Base-by-base conservation (phyloP, 2,113 vertebrate species). In the Crotalus horridus region DNA sequence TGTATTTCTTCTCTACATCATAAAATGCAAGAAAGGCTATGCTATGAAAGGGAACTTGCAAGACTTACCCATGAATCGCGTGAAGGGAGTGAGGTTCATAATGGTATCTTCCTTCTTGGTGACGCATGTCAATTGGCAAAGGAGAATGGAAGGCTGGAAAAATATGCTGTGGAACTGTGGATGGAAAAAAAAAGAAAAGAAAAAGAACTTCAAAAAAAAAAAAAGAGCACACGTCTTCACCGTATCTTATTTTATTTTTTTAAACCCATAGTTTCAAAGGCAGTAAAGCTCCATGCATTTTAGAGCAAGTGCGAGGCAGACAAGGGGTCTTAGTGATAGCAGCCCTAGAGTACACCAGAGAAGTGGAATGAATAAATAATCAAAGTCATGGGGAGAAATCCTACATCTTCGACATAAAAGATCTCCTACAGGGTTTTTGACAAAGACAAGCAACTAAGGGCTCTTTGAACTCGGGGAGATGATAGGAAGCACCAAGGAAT, bases 61-160 rank as follows among this genome's bases (percentile, higher is more conserved):
- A 93, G 85, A 98, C 99, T 98, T 98, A 99, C 99, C 99, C 99
- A 0, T 99, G 99, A 95, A 99, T 98, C 46, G 98, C 64, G 94
- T 99, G 99, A 95, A 99, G 98, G 90, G 98, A 97, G 96, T 99
- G 99, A 91, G 99, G 98, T 93, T 99, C 99, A 3, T 99, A 99
- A 98, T 99, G 99, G 98, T 99, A 99, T 94, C 99, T 97, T 94
- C 99, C 99, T 96, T 99, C 99, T 48, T 99, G 99, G 97, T 99
- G 99, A 94, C 99, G 98, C 98, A 99, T 98, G 98, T 99, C 99
- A 95, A 99, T 98, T 0, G 99, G 99, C 89, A 99, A 98, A 85
- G 99, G 99, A 6, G 98, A 97, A 93, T 99, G 99, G 96, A 99
- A 99, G 4, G 99, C 98, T 0, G 99, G 99, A 97, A 99, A 98